Base-by-base conservation (phyloP, 2,888 invertebrate genomes). In the Xestia rhomboidea region DNA sequence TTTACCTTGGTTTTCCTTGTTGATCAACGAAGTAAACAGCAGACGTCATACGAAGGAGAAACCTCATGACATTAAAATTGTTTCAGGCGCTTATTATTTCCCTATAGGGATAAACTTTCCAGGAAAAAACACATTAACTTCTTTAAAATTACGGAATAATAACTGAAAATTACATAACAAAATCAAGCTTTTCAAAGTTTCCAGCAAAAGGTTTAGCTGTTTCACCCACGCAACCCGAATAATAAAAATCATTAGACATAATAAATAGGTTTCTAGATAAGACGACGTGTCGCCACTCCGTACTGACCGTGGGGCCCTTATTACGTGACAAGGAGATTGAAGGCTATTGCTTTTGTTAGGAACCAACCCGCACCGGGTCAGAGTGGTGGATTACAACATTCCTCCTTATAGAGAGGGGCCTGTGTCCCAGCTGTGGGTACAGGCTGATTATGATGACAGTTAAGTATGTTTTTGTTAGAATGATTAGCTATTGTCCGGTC, bases 191-290 rank as follows among this genome's bases (percentile, higher is more conserved):
- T 62, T 27, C 15, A 41, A 54, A 74, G 24, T 51, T 66, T 54
- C 63, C 10, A 63, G 46, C 13, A 7, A 51, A 66, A 63, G 79
- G 87, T 90, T 90, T 88, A 83, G 79, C 79, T 78, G 79, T 87
- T 85, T 85, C 85, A 88, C 87, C 80, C 82, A 82, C 88, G 85
- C 87, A 90, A 90, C 91, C 91, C 91, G 89, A 91, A 92, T 90
- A 91, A 90, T 91, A 93, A 93, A 93, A 94, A 93, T 93, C 92
- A 93, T 93, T 93, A 93, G 91, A 93, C 90, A 92, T 93, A 93
- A 94, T 94, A 93, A 94, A 94, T 94, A 93, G 94, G 92, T 93
- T 94, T 93, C 90, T 90, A 93, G 95, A 94, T 94, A 94, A 94
- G 94, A 92, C 92, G 92, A 93, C 92, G 92, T 94, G 94, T 94